A percentile compares a stretch with the other conserved stretches of the same genome.
Evolutionary conservation across 2,888 invertebrate species (phyloP).

Genomic region (Synergus gifuensis): DNA sequence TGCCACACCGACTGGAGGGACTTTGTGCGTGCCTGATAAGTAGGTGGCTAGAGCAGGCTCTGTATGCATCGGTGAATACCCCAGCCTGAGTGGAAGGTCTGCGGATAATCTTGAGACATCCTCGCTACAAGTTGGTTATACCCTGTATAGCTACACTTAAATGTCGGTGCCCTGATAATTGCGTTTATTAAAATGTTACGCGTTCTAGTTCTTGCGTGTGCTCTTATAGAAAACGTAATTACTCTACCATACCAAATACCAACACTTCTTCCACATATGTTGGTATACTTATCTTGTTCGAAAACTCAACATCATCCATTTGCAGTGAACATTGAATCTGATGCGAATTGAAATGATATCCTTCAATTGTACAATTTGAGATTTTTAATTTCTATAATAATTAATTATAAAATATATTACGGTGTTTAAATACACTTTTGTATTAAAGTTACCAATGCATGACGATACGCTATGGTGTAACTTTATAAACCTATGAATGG

Average conservation of each 20-base stretch:
- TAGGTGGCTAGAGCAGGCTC: constrained; percentile 25
- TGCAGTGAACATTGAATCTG: neutral
- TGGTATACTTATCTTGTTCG: neutral
- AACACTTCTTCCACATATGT: neutral
- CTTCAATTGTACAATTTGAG: too few relatives aligned
- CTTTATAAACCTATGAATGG: constrained; percentile 18
- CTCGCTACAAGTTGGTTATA: neutral
- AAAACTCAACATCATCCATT: neutral
- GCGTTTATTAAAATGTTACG: constrained; percentile 77
- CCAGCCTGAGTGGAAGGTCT: neutral
- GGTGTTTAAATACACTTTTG: neutral
- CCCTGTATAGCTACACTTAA: constrained; percentile 48
- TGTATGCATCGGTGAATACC: constrained; percentile 22
- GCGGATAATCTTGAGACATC: constrained; percentile 28
- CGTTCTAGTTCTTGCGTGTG: constrained; percentile 75
- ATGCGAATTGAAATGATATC: too few relatives aligned
- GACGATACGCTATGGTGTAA: neutral
- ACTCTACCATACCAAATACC: constrained; percentile 59
- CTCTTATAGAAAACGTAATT: constrained; percentile 61
- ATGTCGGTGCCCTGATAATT: constrained; percentile 69
- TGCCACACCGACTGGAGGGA: neutral
- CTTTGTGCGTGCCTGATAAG: constrained; percentile 29
- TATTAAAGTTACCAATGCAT: neutral
- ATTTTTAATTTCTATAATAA: too few relatives aligned
- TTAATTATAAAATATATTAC: neutral